Percentiles rank a stretch among this genome's conserved stretches.
phyloP scores from a whole-genome alignment of 2,113 vertebrate genomes.

The Pelusios castaneus region DNA sequence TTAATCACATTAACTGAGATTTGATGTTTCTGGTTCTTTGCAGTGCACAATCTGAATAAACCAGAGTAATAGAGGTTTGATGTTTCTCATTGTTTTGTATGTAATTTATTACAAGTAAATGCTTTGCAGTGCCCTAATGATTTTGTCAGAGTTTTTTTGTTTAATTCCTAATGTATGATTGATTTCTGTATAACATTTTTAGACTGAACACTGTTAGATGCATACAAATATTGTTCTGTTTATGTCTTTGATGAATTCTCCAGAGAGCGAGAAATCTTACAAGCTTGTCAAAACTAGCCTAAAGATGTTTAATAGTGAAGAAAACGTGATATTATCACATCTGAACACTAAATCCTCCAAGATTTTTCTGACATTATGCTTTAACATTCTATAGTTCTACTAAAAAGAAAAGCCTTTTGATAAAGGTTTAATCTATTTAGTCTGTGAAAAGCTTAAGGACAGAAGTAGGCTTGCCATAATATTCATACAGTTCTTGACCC shows the following conservation, averaged over 20 bases:
- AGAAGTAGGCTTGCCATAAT: background rate
- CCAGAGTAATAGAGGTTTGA: background rate
- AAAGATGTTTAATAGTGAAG: background rate
- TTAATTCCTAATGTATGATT: background rate
- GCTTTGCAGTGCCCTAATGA: background rate
- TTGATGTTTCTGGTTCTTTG: background rate
- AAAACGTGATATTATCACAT: background rate
- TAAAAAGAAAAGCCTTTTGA: background rate
- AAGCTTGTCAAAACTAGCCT: background rate
- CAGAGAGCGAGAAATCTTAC: background rate
- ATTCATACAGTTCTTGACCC: background rate
- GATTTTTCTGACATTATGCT: background rate
- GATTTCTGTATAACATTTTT: background rate
- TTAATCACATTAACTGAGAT: background rate
- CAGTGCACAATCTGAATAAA: background rate
- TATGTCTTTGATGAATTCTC: background rate
- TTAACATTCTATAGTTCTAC: background rate
- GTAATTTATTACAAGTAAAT: background rate
- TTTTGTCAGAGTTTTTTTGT: background rate
- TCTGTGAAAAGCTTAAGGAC: background rate
- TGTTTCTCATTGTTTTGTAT: background rate
- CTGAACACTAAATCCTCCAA: background rate
- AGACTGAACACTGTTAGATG: background rate
- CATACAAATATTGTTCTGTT: background rate
- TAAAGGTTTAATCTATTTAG: background rate